phyloP scores from a whole-genome alignment of 1,140 invertebrate species.

The Panonychus citri region DNA sequence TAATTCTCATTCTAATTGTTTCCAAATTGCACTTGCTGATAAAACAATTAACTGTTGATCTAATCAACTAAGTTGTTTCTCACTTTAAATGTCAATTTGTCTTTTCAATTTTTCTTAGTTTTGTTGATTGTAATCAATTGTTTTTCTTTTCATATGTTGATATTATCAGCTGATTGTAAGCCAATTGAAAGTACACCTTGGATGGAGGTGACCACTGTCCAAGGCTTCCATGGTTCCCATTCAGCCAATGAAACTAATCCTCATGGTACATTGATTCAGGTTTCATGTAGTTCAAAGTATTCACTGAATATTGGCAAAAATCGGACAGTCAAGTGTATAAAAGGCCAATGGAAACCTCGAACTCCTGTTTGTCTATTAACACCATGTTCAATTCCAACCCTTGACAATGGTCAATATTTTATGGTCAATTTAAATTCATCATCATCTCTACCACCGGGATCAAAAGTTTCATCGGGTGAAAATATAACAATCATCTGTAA shows the following conservation, averaged over 20 bases:
- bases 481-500: no score
- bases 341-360: constrained; percentile 42
- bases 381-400: background rate
- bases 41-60: no score
- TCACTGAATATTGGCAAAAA: constrained; percentile 43
- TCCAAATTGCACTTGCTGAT: no score
- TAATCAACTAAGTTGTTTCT: no score
- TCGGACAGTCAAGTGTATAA: constrained; percentile 45
- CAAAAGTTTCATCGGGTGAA: no score
- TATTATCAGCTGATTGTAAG: constrained; percentile 26
- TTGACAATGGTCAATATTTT: constrained; percentile 1
- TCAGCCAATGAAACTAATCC: constrained; percentile 21
- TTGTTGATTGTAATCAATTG: no score
- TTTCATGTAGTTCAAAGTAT: constrained; percentile 47
- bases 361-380: background rate
- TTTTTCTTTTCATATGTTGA: no score
- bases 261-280: constrained; percentile 38
- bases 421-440: no score
- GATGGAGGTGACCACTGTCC: constrained; percentile 36
- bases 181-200: constrained; percentile 32
- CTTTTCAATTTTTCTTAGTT: no score
- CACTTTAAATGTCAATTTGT: no score
- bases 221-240: constrained; percentile 18
- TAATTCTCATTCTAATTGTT: no score
- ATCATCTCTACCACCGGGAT: no score